phyloP scores from a whole-genome alignment of 2,888 invertebrate species.

The Pilophorus perplexus region DNA sequence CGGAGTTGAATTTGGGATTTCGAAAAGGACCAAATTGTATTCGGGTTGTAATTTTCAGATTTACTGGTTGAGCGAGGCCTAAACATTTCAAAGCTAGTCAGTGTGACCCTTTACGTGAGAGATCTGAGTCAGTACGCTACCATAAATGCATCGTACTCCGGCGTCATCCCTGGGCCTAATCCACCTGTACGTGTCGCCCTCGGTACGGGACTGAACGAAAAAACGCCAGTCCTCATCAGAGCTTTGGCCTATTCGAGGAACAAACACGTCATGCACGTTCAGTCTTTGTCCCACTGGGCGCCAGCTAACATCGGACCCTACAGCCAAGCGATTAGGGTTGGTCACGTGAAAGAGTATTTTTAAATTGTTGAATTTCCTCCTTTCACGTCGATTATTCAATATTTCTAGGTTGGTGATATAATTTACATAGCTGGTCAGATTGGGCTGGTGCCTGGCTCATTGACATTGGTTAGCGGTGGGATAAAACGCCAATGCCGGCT shows the following conservation, averaged over 20 bases:
- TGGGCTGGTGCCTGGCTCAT: slow-evolving; percentile 78
- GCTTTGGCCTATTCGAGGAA: slow-evolving; percentile 62
- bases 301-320: slow-evolving; percentile 96
- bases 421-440: slow-evolving; percentile 90
- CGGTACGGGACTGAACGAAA: slow-evolving; percentile 68
- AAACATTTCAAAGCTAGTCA: slow-evolving; percentile 67
- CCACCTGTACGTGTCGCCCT: slow-evolving; percentile 86
- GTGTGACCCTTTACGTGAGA: slow-evolving; percentile 78
- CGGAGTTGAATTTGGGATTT: no score
- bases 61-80: slow-evolving; percentile 57
- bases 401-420: slow-evolving; percentile 69
- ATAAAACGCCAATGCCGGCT: slow-evolving; percentile 78
- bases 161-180: slow-evolving; percentile 69
- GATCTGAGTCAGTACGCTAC: slow-evolving; percentile 76
- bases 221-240: slow-evolving; percentile 73
- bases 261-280: slow-evolving; percentile 82
- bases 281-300: slow-evolving; percentile 96
- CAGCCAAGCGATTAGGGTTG: slow-evolving; percentile 84
- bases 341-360: slow-evolving; percentile 45
- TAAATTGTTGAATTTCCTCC: background rate
- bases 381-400: background rate
- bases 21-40: no score
- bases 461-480: slow-evolving; percentile 72
- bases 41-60: slow-evolving; percentile 54
- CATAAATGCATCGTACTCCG: slow-evolving; percentile 74